Evolutionary conservation across 2,888 invertebrate genomes (phyloP).

Genomic region (Harmothoe impar): DNA sequence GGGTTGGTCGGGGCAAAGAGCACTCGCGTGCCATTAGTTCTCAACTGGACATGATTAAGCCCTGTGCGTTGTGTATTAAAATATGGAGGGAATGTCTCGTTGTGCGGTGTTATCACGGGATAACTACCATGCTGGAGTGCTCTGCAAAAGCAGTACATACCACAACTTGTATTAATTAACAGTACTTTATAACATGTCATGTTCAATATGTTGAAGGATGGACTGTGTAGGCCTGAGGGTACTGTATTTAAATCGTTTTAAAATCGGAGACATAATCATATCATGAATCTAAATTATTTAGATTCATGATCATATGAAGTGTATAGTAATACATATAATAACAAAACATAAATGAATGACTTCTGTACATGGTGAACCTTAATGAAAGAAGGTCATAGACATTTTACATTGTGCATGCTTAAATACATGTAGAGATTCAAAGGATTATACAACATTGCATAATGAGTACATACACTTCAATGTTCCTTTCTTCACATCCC

Average conservation of each 20-base stretch:
- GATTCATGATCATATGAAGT: no score
- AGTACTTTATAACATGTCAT: no score
- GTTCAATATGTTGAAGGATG: no score
- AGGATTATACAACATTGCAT: not conserved
- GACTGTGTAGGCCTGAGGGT: no score
- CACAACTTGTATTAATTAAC: no score
- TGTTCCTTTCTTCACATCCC: slow-evolving; percentile 23
- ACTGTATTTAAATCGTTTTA: no score
- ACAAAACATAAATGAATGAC: no score
- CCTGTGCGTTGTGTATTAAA: slow-evolving; percentile 79
- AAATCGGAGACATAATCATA: no score
- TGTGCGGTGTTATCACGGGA: slow-evolving; percentile 92
- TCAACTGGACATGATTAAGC: slow-evolving; percentile 84
- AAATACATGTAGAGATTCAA: not conserved
- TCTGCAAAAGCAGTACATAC: slow-evolving; percentile 84
- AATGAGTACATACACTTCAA: slow-evolving; percentile 43
- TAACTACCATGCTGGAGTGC: slow-evolving; percentile 91
- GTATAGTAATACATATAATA: no score
- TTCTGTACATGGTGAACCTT: no score
- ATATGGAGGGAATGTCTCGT: slow-evolving; percentile 89
- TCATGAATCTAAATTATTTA: no score
- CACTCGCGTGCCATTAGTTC: slow-evolving; percentile 86
- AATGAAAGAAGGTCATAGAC: no score
- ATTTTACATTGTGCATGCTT: not conserved
- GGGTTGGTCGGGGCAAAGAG: slow-evolving; percentile 77